A percentile compares a stretch with the other conserved stretches of the same genome.
Evolutionary conservation across 2,888 invertebrate genomes (phyloP).

Genomic region (Nomada flava): DNA sequence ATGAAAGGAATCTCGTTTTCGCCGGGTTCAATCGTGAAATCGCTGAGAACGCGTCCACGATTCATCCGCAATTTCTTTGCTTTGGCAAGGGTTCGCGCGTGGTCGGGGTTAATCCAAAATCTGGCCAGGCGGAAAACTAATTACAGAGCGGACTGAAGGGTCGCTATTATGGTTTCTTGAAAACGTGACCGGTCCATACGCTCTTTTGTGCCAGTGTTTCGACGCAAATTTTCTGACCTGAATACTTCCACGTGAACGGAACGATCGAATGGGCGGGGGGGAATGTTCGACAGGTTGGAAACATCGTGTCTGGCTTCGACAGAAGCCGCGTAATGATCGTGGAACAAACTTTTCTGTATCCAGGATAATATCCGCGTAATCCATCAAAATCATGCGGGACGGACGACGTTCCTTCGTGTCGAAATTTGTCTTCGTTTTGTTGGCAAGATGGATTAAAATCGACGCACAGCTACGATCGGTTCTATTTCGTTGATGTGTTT

Average conservation of each 20-base stretch:
- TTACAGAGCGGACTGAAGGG: slow-evolving; percentile 62
- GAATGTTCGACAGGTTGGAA: slow-evolving; percentile 10
- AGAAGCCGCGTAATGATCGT: slow-evolving; percentile 9
- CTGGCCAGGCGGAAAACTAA: slow-evolving; percentile 25
- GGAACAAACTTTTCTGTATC: slow-evolving; percentile 21
- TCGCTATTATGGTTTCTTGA: slow-evolving; percentile 62
- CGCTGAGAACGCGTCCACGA: slow-evolving; percentile 25
- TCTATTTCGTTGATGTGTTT: too few relatives aligned
- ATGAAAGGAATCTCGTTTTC: slow-evolving; percentile 28
- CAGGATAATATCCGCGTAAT: slow-evolving; percentile 30
- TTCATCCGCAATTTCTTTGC: slow-evolving; percentile 7
- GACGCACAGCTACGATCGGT: too few relatives aligned
- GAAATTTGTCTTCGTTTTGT: slow-evolving; percentile 32
- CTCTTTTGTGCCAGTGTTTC: background rate
- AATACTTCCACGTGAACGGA: background rate
- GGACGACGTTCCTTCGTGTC: slow-evolving; percentile 3
- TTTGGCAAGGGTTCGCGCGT: slow-evolving; percentile 6
- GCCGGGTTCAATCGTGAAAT: slow-evolving; percentile 13
- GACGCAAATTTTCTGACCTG: background rate
- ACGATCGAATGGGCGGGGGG: background rate
- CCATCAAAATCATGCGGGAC: slow-evolving; percentile 34
- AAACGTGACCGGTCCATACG: background rate
- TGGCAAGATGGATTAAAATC: background rate
- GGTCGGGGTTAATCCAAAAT: background rate
- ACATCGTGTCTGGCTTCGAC: slow-evolving; percentile 17